These are phyloP conservation scores for Patiria pectinifera DNA, from an alignment of 53 echinoderm and acorn worm species.

Conservation along the genomic window DNA sequence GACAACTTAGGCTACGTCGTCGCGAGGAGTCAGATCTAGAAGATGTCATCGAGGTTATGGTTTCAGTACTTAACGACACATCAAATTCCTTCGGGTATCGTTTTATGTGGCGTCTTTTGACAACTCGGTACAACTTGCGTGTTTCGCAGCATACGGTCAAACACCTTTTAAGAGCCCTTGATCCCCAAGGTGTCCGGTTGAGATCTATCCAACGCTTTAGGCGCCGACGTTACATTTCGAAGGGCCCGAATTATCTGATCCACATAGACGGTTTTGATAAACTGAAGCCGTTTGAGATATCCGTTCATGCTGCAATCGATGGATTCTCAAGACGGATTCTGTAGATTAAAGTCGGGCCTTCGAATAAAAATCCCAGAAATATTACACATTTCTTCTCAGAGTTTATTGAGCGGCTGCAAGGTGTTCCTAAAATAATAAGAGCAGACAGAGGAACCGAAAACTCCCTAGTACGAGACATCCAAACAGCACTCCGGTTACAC, in stretches of 20 bases:
- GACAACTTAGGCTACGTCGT: too few species aligned
- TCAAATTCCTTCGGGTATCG: slow-evolving; percentile 27
- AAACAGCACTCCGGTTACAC: slow-evolving; percentile 26
- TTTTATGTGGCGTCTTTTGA: slow-evolving; percentile 60
- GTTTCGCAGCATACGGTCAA: slow-evolving; percentile 54
- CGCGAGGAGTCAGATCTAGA: too few species aligned
- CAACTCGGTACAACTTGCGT: slow-evolving; percentile 24
- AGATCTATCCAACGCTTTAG: slow-evolving; percentile 35
- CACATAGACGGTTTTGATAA: slow-evolving; percentile 71
- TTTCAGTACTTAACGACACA: slow-evolving; percentile 3
- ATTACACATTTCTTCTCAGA: slow-evolving; percentile 45
- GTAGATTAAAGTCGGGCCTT: slow-evolving; percentile 57
- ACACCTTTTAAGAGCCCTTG: background rate
- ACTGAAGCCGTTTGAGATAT: slow-evolving; percentile 66
- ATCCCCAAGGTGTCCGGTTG: slow-evolving; percentile 45
- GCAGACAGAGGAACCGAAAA: slow-evolving; percentile 65
- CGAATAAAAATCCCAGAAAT: slow-evolving; percentile 55
- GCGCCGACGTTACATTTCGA: slow-evolving; percentile 50
- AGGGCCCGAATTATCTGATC: slow-evolving; percentile 63
- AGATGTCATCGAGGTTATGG: background rate
- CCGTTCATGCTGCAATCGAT: slow-evolving; percentile 62
- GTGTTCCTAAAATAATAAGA: too few species aligned
- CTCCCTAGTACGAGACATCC: slow-evolving; percentile 12
- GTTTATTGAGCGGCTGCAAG: too few species aligned
- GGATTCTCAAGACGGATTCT: slow-evolving; percentile 61